phyloP scores from a whole-genome alignment of 92 coral and sea anemone genomes.

The Ricordea florida region DNA sequence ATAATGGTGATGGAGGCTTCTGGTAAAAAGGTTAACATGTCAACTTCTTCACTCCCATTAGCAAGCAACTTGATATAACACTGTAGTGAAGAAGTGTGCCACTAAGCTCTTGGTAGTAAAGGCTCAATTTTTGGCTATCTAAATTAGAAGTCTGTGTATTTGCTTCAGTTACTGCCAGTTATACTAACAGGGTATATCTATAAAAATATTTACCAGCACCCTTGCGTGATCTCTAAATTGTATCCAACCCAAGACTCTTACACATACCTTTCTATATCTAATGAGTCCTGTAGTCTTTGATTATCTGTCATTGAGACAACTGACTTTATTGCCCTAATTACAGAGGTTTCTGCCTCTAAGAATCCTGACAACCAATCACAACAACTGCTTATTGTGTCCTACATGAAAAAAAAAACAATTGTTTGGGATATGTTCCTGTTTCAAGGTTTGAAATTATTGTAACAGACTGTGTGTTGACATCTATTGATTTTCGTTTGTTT shows the following conservation, averaged over 20 bases:
- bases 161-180: neutral
- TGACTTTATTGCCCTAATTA: slow-evolving; percentile 77
- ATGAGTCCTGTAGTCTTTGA: slow-evolving; percentile 46
- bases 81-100: too few species aligned
- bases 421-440: neutral
- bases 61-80: too few species aligned
- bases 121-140: neutral
- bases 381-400: slow-evolving; percentile 74
- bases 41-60: too few species aligned
- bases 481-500: neutral
- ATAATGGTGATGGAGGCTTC: too few species aligned
- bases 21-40: too few species aligned
- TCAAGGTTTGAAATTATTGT: neutral
- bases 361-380: slow-evolving; percentile 80
- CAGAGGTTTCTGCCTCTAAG: slow-evolving; percentile 62
- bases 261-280: slow-evolving; percentile 79
- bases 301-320: slow-evolving; percentile 71
- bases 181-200: too few species aligned
- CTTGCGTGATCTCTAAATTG: too few species aligned
- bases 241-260: too few species aligned
- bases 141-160: neutral
- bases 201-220: too few species aligned
- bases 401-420: neutral
- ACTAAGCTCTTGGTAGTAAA: too few species aligned
- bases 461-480: neutral